Evolutionary conservation across 2,113 vertebrate species (phyloP).

Genomic region (Pseudopodoces humilis): DNA sequence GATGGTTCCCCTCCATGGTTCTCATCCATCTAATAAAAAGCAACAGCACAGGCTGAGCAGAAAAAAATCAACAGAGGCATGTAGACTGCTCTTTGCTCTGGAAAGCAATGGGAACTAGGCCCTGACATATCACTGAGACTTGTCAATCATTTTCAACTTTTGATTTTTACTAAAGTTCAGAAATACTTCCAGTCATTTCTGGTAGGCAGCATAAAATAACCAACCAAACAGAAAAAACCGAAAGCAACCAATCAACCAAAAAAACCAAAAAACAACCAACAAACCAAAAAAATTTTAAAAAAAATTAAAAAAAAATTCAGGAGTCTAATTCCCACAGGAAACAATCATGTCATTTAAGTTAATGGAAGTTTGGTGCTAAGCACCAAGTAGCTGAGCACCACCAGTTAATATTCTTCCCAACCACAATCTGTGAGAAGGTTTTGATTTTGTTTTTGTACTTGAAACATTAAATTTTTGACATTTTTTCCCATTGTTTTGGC

Average conservation of each 20-base stretch:
- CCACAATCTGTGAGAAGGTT: background rate
- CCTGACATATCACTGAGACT: background rate
- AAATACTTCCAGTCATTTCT: background rate
- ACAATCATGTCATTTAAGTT: background rate
- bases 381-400: background rate
- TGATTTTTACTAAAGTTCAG: background rate
- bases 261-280: background rate
- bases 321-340: background rate
- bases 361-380: background rate
- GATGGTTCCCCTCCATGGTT: background rate
- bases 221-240: background rate
- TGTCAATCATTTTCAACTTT: accelerated
- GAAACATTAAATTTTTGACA: background rate
- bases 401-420: background rate
- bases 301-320: background rate
- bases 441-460: background rate
- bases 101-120: background rate
- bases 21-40: background rate
- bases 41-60: background rate
- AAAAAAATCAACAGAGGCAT: background rate
- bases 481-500: background rate
- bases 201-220: background rate
- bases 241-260: background rate
- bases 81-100: background rate
- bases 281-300: background rate